These are phyloP conservation scores for Podarcis cretensis DNA, from an alignment of 2,113 vertebrate species.

Conservation along the genomic window DNA sequence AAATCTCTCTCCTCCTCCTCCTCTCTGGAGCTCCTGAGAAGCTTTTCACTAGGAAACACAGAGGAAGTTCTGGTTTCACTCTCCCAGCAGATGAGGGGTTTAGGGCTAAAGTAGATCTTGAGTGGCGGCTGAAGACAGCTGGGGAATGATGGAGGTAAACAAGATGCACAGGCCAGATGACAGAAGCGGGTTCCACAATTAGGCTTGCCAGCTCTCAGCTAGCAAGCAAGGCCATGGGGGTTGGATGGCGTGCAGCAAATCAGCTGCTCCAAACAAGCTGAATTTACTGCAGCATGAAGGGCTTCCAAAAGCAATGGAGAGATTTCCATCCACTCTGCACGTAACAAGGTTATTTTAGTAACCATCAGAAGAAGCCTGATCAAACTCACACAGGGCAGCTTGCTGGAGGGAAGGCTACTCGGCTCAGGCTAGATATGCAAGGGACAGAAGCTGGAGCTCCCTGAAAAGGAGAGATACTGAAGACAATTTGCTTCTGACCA, in stretches of 20 bases:
- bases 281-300: constrained; percentile 41
- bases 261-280: constrained; percentile 45
- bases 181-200: not conserved
- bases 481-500: not conserved
- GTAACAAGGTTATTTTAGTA: constrained; percentile 48
- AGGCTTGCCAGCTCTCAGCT: constrained; percentile 6
- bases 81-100: constrained; percentile 9
- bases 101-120: fast-evolving
- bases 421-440: constrained; percentile 20
- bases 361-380: constrained; percentile 33
- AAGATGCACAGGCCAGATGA: fast-evolving
- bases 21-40: constrained; percentile 48
- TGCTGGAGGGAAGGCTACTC: not conserved
- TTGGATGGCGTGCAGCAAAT: constrained; percentile 19
- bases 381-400: constrained; percentile 38
- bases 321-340: constrained; percentile 34
- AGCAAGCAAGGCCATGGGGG: fast-evolving
- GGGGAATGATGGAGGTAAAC: fast-evolving
- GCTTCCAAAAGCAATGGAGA: constrained; percentile 41
- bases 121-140: fast-evolving
- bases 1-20: constrained; percentile 36
- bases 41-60: constrained; percentile 39
- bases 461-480: constrained; percentile 42
- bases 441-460: constrained; percentile 19
- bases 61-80: constrained; percentile 30